Conservation (phyloP, 2,797 vertebrate genomes). For the Apodemus agrarius region DNA sequence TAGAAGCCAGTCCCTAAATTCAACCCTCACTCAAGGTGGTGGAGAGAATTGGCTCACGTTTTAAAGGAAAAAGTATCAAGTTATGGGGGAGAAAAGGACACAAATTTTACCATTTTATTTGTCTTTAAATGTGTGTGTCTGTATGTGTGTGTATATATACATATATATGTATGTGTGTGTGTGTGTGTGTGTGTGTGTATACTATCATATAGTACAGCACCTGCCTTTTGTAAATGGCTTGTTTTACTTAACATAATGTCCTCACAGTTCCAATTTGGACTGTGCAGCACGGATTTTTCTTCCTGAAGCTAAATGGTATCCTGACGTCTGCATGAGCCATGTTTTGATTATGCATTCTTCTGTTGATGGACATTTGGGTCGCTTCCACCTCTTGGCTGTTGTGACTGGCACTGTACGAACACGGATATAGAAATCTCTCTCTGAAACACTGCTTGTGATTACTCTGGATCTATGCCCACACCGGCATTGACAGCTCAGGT, state of each 20-base stretch:
- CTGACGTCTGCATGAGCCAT: background rate
- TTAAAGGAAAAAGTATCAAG: background rate
- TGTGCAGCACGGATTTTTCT: background rate
- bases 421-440: background rate
- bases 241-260: conserved; percentile 5
- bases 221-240: background rate
- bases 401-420: background rate
- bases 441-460: background rate
- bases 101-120: background rate
- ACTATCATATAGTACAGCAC: background rate
- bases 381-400: background rate
- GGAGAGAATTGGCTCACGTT: background rate
- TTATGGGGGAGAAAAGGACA: background rate
- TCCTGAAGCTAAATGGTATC: background rate
- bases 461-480: background rate
- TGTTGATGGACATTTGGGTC: background rate
- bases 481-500: background rate
- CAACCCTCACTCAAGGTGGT: background rate
- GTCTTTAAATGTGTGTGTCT: background rate
- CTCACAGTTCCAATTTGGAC: background rate
- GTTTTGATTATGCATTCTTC: background rate
- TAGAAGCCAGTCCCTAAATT: background rate
- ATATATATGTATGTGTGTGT: too few relatives aligned
- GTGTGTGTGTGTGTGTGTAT: too few relatives aligned
- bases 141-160: too few relatives aligned